Evolutionary conservation across 2,888 invertebrate genomes (phyloP).

Genomic region (Drosophila ezoana): DNA sequence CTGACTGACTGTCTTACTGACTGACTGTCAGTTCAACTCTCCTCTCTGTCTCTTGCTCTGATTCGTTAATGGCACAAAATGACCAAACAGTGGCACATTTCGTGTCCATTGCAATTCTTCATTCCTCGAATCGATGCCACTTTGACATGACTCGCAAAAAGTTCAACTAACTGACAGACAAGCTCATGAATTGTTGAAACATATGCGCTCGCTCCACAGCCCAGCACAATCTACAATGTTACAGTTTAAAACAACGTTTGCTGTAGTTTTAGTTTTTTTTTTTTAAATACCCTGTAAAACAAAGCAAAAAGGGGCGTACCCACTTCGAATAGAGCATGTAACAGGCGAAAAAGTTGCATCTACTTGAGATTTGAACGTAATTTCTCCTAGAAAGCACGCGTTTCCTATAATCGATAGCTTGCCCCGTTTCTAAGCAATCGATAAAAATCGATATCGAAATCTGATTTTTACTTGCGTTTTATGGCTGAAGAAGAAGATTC

Average conservation of each 20-base stretch:
- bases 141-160: constrained; percentile 32
- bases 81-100: constrained; percentile 23
- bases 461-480: too few species aligned
- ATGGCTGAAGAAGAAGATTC: too few species aligned
- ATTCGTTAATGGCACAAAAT: constrained; percentile 18
- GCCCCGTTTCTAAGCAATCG: too few species aligned
- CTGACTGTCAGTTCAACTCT: background rate
- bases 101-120: constrained; percentile 36
- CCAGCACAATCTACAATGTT: constrained; percentile 12
- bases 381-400: too few species aligned
- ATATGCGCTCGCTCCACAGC: constrained; percentile 21
- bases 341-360: background rate
- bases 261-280: constrained; percentile 16
- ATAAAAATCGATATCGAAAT: too few species aligned
- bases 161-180: constrained; percentile 44
- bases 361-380: too few species aligned
- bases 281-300: constrained; percentile 3
- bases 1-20: background rate
- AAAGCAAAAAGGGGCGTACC: rapidly evolving
- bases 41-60: background rate
- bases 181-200: constrained; percentile 64
- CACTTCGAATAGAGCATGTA: background rate
- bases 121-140: constrained; percentile 7
- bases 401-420: too few species aligned
- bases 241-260: constrained; percentile 33